Conservation (phyloP, 1,140 invertebrate genomes). For the Zaprionus ghesquierei region DNA sequence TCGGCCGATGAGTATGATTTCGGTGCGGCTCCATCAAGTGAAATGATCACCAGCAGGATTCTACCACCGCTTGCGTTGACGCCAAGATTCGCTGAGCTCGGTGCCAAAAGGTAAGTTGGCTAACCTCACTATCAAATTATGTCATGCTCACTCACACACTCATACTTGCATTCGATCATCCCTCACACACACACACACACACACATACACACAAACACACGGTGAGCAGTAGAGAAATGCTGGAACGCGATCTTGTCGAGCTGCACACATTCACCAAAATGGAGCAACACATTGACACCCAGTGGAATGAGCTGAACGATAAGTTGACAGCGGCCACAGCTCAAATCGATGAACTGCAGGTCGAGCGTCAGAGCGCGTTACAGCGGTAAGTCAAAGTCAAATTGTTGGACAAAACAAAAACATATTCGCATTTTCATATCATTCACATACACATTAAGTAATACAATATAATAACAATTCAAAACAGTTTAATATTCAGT, state of each 20-base stretch:
- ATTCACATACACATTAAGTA: not conserved
- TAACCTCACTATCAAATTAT: not conserved
- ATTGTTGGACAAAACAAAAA: not conserved
- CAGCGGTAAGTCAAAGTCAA: conserved; percentile 61
- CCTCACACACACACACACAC: not conserved
- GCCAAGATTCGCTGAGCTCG: conserved; percentile 27
- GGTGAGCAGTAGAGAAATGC: conserved; percentile 47
- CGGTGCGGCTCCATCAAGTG: not conserved
- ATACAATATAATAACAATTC: no score
- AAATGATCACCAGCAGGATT: not conserved
- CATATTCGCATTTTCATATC: not conserved
- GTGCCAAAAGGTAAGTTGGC: conserved; percentile 39
- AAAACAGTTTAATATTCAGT: no score
- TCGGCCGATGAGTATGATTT: conserved; percentile 39
- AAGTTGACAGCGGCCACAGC: conserved; percentile 34
- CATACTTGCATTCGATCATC: not conserved
- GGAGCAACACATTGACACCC: conserved; percentile 54
- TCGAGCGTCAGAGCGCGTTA: conserved; percentile 31
- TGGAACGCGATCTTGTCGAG: conserved; percentile 54
- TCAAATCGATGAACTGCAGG: conserved; percentile 46
- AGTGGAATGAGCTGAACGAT: conserved; percentile 52
- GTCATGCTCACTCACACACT: not conserved
- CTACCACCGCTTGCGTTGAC: conserved; percentile 39
- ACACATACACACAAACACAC: not conserved
- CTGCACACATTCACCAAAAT: conserved; percentile 63